Evolutionary conservation across 2,888 invertebrate species (phyloP).

Genomic region (Alsophila aescularia): DNA sequence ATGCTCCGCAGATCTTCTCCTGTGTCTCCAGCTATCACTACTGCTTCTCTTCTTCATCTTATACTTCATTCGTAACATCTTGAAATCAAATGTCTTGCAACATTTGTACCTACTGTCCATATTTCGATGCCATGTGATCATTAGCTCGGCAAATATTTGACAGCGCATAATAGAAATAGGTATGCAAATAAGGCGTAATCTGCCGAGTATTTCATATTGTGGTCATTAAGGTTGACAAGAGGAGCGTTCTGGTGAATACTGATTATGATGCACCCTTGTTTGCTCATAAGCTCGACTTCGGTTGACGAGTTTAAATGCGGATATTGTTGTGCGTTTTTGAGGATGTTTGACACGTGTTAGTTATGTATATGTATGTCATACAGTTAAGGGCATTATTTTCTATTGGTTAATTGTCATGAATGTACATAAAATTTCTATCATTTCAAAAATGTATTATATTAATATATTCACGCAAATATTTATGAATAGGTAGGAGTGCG

Average conservation of each 20-base stretch:
- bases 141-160: slow-evolving; percentile 21
- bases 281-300: slow-evolving; percentile 11
- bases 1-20: slow-evolving; percentile 17
- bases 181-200: slow-evolving; percentile 24
- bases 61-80: not conserved
- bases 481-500: slow-evolving; percentile 5
- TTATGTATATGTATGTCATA: too few relatives aligned
- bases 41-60: not conserved
- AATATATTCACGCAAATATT: slow-evolving; percentile 7
- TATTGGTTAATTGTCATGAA: not conserved
- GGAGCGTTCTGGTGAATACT: slow-evolving; percentile 18
- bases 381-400: not conserved
- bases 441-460: not conserved
- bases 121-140: slow-evolving; percentile 19
- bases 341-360: not conserved
- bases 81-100: slow-evolving; percentile 1
- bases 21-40: slow-evolving; percentile 4
- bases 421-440: not conserved
- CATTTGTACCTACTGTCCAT: not conserved
- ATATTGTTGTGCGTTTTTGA: slow-evolving; percentile 1
- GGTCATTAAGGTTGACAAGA: slow-evolving; percentile 18
- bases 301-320: slow-evolving; percentile 10
- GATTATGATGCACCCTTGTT: slow-evolving; percentile 18
- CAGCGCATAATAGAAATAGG: slow-evolving; percentile 20
- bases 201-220: slow-evolving; percentile 10